These are phyloP conservation scores for Phaethon lepturus DNA, from an alignment of 2,113 vertebrate species.

Conservation along the genomic window DNA sequence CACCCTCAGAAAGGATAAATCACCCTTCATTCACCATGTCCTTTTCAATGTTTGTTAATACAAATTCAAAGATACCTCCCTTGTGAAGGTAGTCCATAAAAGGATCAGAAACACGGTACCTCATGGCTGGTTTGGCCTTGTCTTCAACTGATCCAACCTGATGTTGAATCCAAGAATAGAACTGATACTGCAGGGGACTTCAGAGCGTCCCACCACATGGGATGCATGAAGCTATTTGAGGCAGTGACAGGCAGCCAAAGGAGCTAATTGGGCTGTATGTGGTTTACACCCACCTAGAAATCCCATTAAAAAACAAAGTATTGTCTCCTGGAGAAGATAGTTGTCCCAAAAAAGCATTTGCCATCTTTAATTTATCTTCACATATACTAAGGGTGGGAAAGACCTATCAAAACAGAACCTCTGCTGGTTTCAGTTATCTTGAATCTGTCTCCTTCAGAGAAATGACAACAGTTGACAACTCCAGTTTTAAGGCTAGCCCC, in stretches of 20 bases:
- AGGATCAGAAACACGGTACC: neutral
- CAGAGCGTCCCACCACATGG: neutral
- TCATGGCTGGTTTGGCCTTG: neutral
- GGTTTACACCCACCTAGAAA: neutral
- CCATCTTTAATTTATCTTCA: neutral
- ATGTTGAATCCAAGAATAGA: neutral
- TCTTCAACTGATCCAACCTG: neutral
- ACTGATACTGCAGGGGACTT: neutral
- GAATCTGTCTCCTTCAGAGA: neutral
- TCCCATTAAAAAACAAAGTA: neutral
- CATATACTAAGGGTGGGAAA: neutral
- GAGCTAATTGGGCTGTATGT: neutral
- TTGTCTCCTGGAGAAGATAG: neutral
- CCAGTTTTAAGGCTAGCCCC: neutral
- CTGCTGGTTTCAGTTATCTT: neutral
- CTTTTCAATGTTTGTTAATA: neutral
- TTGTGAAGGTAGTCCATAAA: neutral
- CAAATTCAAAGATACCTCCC: neutral
- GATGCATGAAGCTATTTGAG: neutral
- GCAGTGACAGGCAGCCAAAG: neutral
- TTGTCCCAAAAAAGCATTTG: neutral
- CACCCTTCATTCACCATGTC: neutral
- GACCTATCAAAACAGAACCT: neutral
- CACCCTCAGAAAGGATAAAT: neutral
- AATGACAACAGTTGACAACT: neutral